These are phyloP conservation scores for Seriola rivoliana DNA, from an alignment of 2,113 vertebrate species.

Conservation along the genomic window DNA sequence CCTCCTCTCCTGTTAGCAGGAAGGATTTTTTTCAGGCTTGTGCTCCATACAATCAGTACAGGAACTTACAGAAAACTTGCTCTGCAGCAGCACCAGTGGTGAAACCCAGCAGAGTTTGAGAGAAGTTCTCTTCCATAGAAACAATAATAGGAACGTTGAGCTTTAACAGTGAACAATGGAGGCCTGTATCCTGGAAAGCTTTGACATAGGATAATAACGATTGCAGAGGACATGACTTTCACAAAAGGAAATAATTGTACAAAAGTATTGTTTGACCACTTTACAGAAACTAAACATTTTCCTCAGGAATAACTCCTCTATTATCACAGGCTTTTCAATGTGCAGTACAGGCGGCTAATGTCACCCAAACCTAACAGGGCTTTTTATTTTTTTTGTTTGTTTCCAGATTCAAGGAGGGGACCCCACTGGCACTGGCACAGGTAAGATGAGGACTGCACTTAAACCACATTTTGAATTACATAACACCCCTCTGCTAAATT, in stretches of 20 bases:
- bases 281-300: not conserved
- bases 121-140: not conserved
- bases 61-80: not conserved
- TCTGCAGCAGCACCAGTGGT: not conserved
- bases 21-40: not conserved
- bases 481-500: conserved; percentile 50
- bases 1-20: not conserved
- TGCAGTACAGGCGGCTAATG: not conserved
- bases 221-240: not conserved
- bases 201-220: not conserved
- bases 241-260: conserved; percentile 7
- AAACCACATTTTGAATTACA: conserved; percentile 37
- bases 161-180: conserved; percentile 53
- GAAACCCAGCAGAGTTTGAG: conserved; percentile 2
- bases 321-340: not conserved
- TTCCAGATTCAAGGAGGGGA: conserved; percentile 97
- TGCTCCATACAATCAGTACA: not conserved
- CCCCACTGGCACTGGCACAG: conserved; percentile 95
- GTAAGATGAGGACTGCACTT: conserved; percentile 77
- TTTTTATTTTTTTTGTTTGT: conserved; percentile 36
- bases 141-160: conserved; percentile 33
- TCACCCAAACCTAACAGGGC: not conserved
- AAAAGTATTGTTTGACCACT: not conserved
- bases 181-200: conserved; percentile 18
- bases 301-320: not conserved